Evolutionary conservation across 2,797 vertebrate genomes (phyloP).

Genomic region (Pseudotriccus pelzelni): DNA sequence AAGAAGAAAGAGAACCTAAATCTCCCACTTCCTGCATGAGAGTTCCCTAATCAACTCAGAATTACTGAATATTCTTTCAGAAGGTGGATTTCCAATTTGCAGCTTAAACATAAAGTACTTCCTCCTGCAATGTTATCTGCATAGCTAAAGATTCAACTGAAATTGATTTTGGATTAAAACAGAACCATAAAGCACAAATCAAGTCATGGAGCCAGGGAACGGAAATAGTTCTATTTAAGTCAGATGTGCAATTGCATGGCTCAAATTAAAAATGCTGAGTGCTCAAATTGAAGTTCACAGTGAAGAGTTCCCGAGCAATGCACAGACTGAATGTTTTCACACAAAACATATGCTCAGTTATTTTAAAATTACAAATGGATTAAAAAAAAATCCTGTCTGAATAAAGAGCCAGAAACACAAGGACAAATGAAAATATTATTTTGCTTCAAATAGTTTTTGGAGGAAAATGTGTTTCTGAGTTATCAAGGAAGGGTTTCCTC

Average conservation of each 20-base stretch:
- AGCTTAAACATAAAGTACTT: slow-evolving; percentile 7
- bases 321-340: background rate
- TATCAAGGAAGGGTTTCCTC: background rate
- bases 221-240: slow-evolving; percentile 14
- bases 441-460: background rate
- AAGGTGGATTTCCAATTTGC: slow-evolving; percentile 13
- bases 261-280: slow-evolving; percentile 17
- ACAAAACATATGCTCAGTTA: background rate
- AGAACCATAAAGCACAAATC: background rate
- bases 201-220: background rate
- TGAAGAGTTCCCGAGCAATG: background rate
- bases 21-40: background rate
- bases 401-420: background rate
- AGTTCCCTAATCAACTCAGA: background rate
- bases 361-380: background rate
- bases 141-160: background rate
- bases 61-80: slow-evolving; percentile 26
- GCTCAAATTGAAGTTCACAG: background rate
- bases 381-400: background rate
- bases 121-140: slow-evolving; percentile 7
- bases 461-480: background rate
- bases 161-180: slow-evolving; percentile 52
- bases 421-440: background rate
- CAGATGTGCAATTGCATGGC: background rate
- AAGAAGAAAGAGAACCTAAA: background rate